phyloP scores from a whole-genome alignment of 2,113 vertebrate genomes.

The Eupsittula cactorum region DNA sequence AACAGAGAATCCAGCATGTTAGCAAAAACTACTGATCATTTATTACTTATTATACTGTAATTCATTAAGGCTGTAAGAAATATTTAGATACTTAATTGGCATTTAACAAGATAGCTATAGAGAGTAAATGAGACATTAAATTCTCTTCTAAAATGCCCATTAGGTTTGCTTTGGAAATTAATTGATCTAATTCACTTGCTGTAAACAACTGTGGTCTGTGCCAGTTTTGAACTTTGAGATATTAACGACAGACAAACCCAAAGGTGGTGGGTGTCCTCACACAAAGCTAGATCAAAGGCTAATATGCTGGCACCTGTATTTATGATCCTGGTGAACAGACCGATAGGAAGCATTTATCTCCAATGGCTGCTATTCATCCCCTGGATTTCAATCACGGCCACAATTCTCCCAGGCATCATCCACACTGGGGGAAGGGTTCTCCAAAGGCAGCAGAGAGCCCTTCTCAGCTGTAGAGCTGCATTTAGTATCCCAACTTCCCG shows the following conservation, averaged over 20 bases:
- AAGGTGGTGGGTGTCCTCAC: not conserved
- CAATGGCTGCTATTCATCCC: not conserved
- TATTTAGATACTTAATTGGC: constrained; percentile 85
- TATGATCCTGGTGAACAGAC: not conserved
- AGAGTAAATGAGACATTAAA: constrained; percentile 85
- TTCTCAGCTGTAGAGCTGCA: not conserved
- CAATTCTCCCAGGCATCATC: not conserved
- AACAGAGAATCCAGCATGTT: constrained; percentile 50
- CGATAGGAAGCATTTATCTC: not conserved
- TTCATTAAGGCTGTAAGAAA: constrained; percentile 81
- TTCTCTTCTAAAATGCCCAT: constrained; percentile 81
- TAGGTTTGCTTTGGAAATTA: constrained; percentile 81
- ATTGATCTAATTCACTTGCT: constrained; percentile 79
- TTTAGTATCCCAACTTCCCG: not conserved
- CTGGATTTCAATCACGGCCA: not conserved
- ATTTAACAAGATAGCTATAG: constrained; percentile 82
- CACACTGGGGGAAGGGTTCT: rapidly evolving
- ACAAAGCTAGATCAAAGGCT: not conserved
- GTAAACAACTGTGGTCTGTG: constrained; percentile 70
- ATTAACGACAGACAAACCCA: constrained; percentile 31
- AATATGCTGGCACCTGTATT: not conserved
- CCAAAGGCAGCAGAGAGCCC: not conserved
- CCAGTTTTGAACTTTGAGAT: constrained; percentile 50
- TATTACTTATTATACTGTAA: constrained; percentile 78
- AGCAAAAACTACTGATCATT: constrained; percentile 64